Conservation (phyloP, 1,140 invertebrate genomes). For the Apis laboriosa region DNA sequence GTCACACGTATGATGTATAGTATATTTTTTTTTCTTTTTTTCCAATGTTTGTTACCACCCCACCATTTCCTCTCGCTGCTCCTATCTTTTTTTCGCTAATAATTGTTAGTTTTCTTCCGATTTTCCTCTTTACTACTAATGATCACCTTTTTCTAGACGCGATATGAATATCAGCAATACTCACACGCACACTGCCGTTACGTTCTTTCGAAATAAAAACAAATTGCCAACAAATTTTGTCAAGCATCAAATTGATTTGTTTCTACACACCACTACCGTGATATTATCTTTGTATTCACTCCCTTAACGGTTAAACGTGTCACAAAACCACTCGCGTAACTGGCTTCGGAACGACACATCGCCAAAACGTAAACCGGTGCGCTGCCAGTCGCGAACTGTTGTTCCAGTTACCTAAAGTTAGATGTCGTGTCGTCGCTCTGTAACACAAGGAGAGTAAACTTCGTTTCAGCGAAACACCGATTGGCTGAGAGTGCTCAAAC, state of each 20-base stretch:
- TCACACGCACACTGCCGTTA: slow-evolving; percentile 30
- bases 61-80: slow-evolving; percentile 23
- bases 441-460: slow-evolving; percentile 54
- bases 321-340: slow-evolving; percentile 62
- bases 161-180: slow-evolving; percentile 32
- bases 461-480: slow-evolving; percentile 39
- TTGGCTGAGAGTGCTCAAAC: slow-evolving; percentile 79
- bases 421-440: slow-evolving; percentile 73
- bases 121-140: slow-evolving; percentile 10
- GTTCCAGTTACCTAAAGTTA: slow-evolving; percentile 69
- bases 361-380: slow-evolving; percentile 65
- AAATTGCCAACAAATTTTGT: neutral
- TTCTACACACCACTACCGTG: neutral
- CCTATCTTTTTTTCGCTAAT: slow-evolving; percentile 31
- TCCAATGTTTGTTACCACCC: slow-evolving; percentile 11
- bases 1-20: slow-evolving; percentile 4
- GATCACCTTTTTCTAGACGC: slow-evolving; percentile 46
- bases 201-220: slow-evolving; percentile 27
- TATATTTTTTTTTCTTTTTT: slow-evolving; percentile 23
- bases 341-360: slow-evolving; percentile 68
- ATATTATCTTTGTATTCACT: slow-evolving; percentile 12
- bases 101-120: slow-evolving; percentile 31
- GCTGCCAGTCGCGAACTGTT: slow-evolving; percentile 78
- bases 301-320: slow-evolving; percentile 26
- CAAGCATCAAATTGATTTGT: neutral